Conservation (phyloP, 2,797 vertebrate genomes). For the Etheostoma perlongum region DNA sequence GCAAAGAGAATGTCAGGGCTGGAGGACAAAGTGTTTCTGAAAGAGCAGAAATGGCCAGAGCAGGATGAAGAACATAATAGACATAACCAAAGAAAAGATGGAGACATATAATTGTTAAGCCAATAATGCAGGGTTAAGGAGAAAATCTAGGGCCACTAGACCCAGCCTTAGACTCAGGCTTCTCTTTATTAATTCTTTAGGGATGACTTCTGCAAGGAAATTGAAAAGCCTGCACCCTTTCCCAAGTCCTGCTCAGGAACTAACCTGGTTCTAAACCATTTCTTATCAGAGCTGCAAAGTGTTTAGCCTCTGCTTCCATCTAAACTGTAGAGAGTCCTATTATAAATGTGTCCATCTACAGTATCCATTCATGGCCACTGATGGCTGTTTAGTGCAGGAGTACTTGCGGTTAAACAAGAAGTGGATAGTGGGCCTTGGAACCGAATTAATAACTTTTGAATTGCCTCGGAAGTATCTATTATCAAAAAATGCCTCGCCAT, state of each 20-base stretch:
- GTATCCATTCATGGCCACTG: slow-evolving; percentile 30
- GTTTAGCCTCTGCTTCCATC: slow-evolving; percentile 33
- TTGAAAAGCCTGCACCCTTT: too few species aligned
- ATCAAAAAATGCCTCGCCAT: too few species aligned
- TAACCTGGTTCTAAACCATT: slow-evolving; percentile 38
- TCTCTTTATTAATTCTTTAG: too few species aligned
- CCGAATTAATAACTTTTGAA: too few species aligned
- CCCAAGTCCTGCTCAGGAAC: too few species aligned
- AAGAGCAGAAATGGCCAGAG: slow-evolving; percentile 7
- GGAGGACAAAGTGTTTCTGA: slow-evolving; percentile 40
- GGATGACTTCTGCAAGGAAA: too few species aligned
- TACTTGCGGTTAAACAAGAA: background rate
- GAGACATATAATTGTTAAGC: too few species aligned
- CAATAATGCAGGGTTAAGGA: too few species aligned
- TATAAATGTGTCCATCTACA: slow-evolving; percentile 30
- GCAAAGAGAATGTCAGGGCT: slow-evolving; percentile 45
- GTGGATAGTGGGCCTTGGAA: too few species aligned
- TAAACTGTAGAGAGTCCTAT: background rate
- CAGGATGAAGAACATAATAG: slow-evolving; percentile 7
- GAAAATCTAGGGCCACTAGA: too few species aligned
- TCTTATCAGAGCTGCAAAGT: slow-evolving; percentile 30
- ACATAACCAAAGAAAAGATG: slow-evolving; percentile 8
- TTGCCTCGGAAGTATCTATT: too few species aligned
- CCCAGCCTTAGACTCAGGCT: too few species aligned
- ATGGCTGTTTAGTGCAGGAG: slow-evolving; percentile 17